Conservation (phyloP, 1,140 invertebrate genomes). For the Dinoponera quadriceps region DNA sequence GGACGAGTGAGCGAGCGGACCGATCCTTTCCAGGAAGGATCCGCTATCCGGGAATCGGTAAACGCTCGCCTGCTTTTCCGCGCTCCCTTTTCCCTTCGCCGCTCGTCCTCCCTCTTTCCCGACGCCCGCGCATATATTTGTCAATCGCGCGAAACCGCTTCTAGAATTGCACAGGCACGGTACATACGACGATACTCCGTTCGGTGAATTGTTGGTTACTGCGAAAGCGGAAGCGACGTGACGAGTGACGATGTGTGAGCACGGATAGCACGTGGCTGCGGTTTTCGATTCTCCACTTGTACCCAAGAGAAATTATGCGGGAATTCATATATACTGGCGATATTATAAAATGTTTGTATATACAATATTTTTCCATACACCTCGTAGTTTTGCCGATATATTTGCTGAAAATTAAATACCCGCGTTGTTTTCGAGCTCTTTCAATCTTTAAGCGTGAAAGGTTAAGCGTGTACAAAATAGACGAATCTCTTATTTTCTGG, state of each 20-base stretch:
- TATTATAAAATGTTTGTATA: too few relatives aligned
- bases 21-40: slow-evolving; percentile 72
- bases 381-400: too few relatives aligned
- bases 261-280: not conserved
- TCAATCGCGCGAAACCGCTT: slow-evolving; percentile 40
- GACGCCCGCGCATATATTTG: slow-evolving; percentile 36
- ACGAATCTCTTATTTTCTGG: too few relatives aligned
- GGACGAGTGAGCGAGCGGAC: slow-evolving; percentile 36
- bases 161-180: slow-evolving; percentile 24
- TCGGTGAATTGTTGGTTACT: not conserved
- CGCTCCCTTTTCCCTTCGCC: slow-evolving; percentile 64
- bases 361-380: too few relatives aligned
- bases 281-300: slow-evolving; percentile 3
- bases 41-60: slow-evolving; percentile 69
- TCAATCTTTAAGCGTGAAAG: too few relatives aligned
- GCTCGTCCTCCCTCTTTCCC: slow-evolving; percentile 6
- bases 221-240: not conserved
- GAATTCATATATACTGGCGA: too few relatives aligned
- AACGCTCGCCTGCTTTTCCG: slow-evolving; percentile 69
- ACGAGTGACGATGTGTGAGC: not conserved
- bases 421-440: too few relatives aligned
- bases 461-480: too few relatives aligned
- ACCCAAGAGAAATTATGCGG: not conserved
- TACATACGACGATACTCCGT: not conserved
- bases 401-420: too few relatives aligned